Evolutionary conservation across 2,888 invertebrate genomes (phyloP).

Genomic region (Tipula confusa): DNA sequence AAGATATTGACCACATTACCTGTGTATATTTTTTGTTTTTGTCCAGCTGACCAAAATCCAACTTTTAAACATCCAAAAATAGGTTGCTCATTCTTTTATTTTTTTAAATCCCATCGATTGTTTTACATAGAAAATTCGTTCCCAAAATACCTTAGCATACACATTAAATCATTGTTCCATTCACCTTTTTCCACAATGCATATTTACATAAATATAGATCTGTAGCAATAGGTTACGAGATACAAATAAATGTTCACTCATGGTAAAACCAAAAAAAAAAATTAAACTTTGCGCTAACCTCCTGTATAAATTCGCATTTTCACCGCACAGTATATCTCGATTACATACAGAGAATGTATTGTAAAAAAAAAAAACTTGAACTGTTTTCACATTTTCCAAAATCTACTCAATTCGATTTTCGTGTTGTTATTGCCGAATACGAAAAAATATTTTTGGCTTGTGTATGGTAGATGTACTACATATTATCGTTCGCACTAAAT

Average conservation of each 20-base stretch:
- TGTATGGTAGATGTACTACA: too few species aligned
- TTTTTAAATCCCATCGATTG: too few species aligned
- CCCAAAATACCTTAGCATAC: not conserved
- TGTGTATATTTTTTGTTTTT: too few species aligned
- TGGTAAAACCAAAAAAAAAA: not conserved
- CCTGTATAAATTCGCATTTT: not conserved
- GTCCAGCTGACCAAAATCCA: too few species aligned
- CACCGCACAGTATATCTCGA: not conserved
- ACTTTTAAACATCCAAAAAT: too few species aligned
- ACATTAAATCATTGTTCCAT: not conserved
- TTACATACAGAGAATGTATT: too few species aligned
- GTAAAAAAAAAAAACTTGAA: not conserved
- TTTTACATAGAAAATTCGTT: too few species aligned
- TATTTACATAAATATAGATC: not conserved
- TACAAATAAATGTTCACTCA: not conserved
- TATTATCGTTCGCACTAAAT: not conserved
- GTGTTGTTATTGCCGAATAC: too few species aligned
- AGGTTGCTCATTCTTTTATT: too few species aligned
- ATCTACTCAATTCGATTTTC: not conserved
- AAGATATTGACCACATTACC: too few species aligned
- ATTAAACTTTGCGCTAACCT: not conserved
- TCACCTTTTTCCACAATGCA: not conserved
- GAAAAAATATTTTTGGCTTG: not conserved
- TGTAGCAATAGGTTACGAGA: not conserved
- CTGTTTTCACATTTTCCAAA: not conserved